Conservation (phyloP, 2,113 vertebrate species). For the Leptocoma aspasia region DNA sequence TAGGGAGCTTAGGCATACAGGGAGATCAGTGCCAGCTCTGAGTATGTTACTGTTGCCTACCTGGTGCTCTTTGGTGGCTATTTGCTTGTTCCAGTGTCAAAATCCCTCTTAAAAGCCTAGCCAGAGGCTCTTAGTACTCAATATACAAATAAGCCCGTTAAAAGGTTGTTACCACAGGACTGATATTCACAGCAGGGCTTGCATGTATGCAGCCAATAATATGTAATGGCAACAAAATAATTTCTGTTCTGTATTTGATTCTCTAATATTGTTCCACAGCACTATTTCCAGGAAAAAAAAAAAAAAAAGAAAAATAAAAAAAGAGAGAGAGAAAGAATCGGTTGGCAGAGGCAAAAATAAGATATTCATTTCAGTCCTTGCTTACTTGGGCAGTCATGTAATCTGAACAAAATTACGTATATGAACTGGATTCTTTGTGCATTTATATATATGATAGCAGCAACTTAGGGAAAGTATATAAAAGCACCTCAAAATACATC, state of each 20-base stretch:
- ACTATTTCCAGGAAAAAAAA: background rate
- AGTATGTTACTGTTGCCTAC: background rate
- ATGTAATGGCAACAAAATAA: background rate
- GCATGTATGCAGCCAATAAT: background rate
- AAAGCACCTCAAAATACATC: background rate
- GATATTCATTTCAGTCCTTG: background rate
- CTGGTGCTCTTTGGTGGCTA: background rate
- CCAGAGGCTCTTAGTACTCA: background rate
- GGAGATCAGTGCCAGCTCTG: background rate
- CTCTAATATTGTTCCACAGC: background rate
- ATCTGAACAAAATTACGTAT: background rate
- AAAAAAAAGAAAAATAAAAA: background rate
- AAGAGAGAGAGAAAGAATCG: background rate
- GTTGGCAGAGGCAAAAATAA: background rate
- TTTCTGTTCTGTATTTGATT: background rate
- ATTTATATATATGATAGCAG: background rate
- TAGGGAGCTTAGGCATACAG: background rate
- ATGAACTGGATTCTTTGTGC: background rate
- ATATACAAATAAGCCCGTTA: background rate
- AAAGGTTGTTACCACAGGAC: background rate
- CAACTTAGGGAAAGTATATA: background rate
- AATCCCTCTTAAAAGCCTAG: background rate
- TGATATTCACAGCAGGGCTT: background rate
- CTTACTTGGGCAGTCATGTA: background rate
- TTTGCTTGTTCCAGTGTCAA: slow-evolving; percentile 12